These are phyloP conservation scores for Pomacea canaliculata DNA, from an alignment of 2,888 invertebrate genomes.

Conservation along the genomic window DNA sequence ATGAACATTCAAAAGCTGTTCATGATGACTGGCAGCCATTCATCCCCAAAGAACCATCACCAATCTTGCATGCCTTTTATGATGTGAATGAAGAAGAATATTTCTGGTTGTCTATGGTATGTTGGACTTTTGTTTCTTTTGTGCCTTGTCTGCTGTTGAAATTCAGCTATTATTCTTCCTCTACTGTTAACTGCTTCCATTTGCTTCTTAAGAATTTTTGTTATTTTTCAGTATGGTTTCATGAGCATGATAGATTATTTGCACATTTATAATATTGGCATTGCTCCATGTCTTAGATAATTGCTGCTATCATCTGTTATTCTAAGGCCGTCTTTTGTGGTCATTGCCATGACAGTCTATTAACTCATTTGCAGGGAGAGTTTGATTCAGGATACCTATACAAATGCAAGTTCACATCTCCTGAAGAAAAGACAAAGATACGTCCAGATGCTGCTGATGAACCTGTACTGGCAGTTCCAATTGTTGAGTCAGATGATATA, in stretches of 20 bases:
- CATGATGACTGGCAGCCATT: constrained; percentile 66
- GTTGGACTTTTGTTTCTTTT: constrained; percentile 9
- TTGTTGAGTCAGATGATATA: constrained; percentile 60
- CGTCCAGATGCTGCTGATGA: constrained; percentile 57
- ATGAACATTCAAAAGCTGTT: constrained; percentile 40
- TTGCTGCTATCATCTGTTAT: no score
- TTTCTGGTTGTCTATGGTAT: constrained; percentile 70
- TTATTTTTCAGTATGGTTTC: no score
- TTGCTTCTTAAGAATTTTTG: no score
- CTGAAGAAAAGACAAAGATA: constrained; percentile 48
- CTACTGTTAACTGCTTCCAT: no score
- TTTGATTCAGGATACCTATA: constrained; percentile 70
- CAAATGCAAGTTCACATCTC: constrained; percentile 62
- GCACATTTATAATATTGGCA: no score
- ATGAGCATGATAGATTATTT: no score
- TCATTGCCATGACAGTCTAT: neutral
- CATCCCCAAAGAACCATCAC: constrained; percentile 67
- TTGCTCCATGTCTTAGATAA: no score
- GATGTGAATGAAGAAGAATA: constrained; percentile 51
- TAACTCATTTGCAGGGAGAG: constrained; percentile 50
- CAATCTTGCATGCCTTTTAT: constrained; percentile 65
- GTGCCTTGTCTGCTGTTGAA: no score
- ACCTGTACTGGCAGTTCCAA: constrained; percentile 60
- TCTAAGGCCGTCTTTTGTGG: no score
- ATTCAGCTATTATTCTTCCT: no score